Base-by-base conservation (phyloP, 1,140 invertebrate genomes). In the Sminthurides bifidus region DNA sequence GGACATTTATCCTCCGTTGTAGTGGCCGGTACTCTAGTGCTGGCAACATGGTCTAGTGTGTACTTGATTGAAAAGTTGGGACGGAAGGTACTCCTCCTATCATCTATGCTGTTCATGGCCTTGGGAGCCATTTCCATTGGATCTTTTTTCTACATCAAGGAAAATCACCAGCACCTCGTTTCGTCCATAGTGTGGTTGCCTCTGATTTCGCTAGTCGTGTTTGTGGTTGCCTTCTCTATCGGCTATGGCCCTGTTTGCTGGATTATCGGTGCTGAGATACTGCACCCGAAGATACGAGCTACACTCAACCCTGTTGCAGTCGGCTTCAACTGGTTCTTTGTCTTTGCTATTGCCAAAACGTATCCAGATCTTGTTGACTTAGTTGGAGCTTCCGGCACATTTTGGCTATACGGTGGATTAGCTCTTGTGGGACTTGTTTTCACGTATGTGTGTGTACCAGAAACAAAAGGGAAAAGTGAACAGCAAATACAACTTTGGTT, bases 191-290 rank as follows among this genome's bases (percentile, higher is more conserved):
- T 67, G 3, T 70, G 68, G 68, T 54, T 77, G 3, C 70, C 75
- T 10, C 66, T 78, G 1, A 49, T 67, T 1, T 73, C 71, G 26
- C 58, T 77, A 0, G 67, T 73, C 8, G 48, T 72, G 1, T 78
- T 74, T 63, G 73, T 76, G 19, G 62, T 72, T 35, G 72, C 70
- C 15, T 78, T 78, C 67, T 70, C 72, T 3, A 50, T 78, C 26
- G 77, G 76, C 2, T 76, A 73, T 70, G 77, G 77, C 29, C 77
- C 77, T 6, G 73, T 78, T 23, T 74, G 76, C 5, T 75, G 75
- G 71, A 66, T 78, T 14, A 68, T 77, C 27, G 45, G 53, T 14
- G 57, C 61, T 19, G 61, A 63, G 31, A 60, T 63, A 33, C 31
- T 63, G 14, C 23, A 59, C 10, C 19, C 35, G 6, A 49, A 52